Conservation (phyloP, 1,140 invertebrate genomes). For the Bombus pascuorum region DNA sequence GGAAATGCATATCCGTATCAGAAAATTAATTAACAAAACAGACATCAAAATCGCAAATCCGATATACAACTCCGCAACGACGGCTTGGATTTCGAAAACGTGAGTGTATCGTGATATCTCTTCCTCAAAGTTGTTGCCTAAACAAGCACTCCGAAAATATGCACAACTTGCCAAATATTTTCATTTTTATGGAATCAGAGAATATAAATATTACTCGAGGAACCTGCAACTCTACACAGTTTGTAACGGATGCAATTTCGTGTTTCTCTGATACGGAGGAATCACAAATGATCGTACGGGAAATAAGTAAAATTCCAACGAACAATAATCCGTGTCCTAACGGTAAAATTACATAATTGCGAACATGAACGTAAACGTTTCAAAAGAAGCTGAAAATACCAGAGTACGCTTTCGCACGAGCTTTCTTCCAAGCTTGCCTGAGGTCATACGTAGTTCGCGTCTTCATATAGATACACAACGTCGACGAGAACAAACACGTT, state of each 20-base stretch:
- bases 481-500: not conserved
- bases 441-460: slow-evolving; percentile 66
- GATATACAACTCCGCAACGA: not conserved
- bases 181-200: not conserved
- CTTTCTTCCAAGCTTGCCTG: slow-evolving; percentile 63
- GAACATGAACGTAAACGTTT: slow-evolving; percentile 5
- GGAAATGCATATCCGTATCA: not conserved
- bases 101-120: not conserved
- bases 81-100: not conserved
- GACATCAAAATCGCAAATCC: not conserved
- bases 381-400: slow-evolving; percentile 49
- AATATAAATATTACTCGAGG: not conserved
- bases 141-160: not conserved
- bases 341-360: slow-evolving; percentile 16
- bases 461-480: slow-evolving; percentile 62
- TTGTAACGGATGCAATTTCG: not conserved
- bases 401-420: slow-evolving; percentile 63
- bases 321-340: not conserved
- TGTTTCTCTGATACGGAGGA: not conserved
- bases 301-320: not conserved
- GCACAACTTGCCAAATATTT: slow-evolving; percentile 12
- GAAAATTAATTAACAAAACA: not conserved
- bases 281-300: not conserved
- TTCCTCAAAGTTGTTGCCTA: not conserved
- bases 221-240: no score